These are phyloP conservation scores for Drosophila truncata DNA, from an alignment of 1,140 invertebrate species.

Conservation along the genomic window DNA sequence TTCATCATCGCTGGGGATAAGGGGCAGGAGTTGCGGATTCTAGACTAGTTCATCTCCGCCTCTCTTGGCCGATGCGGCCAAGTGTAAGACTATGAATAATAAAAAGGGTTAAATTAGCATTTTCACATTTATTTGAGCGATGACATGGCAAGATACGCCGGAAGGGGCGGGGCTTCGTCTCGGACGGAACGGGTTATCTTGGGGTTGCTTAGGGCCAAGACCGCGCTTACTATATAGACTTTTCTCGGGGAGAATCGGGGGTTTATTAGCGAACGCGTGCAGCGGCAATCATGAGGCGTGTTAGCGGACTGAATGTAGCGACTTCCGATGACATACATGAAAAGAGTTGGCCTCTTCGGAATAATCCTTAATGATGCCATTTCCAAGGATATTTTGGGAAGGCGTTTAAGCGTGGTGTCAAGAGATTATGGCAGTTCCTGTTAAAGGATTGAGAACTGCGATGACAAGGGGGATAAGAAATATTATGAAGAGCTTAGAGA, in stretches of 20 bases:
- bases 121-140: slow-evolving; percentile 84
- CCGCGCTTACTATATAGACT: background rate
- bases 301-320: slow-evolving; percentile 66
- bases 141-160: slow-evolving; percentile 65
- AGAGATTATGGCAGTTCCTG: slow-evolving; percentile 49
- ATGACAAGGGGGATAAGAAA: slow-evolving; percentile 36
- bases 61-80: slow-evolving; percentile 45
- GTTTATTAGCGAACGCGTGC: slow-evolving; percentile 78
- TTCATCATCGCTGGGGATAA: slow-evolving; percentile 47
- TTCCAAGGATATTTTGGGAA: slow-evolving; percentile 32
- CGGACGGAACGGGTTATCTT: slow-evolving; percentile 23
- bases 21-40: slow-evolving; percentile 29
- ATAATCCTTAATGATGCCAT: slow-evolving; percentile 63
- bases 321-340: slow-evolving; percentile 79
- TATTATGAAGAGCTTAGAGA: background rate
- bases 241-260: slow-evolving; percentile 11
- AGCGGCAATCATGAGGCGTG: slow-evolving; percentile 75
- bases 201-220: slow-evolving; percentile 35
- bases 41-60: slow-evolving; percentile 34
- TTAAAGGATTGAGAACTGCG: slow-evolving; percentile 13
- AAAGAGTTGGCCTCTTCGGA: slow-evolving; percentile 60
- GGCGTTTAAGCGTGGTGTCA: slow-evolving; percentile 55
- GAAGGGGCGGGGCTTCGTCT: slow-evolving; percentile 7
- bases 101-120: slow-evolving; percentile 85
- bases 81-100: slow-evolving; percentile 85